Evolutionary conservation across 1,140 invertebrate genomes (phyloP).

Genomic region (Diachasmimorpha longicaudata): DNA sequence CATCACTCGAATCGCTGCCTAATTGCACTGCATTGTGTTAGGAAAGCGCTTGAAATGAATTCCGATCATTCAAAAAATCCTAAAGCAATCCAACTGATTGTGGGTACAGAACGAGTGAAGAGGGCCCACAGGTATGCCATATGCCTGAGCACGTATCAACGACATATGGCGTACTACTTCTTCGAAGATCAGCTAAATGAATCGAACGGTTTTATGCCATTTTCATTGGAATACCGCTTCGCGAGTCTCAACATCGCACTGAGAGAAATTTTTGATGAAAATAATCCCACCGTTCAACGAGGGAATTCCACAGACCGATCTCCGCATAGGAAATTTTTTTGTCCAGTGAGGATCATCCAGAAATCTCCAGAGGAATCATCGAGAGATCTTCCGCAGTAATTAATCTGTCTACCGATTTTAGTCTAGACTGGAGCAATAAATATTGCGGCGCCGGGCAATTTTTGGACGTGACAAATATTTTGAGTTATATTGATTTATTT

Average conservation of each 20-base stretch:
- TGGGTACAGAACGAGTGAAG: background rate
- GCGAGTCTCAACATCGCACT: background rate
- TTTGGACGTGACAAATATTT: no score
- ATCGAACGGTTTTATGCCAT: background rate
- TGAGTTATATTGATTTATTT: no score
- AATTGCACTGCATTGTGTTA: background rate
- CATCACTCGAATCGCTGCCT: background rate
- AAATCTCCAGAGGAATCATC: no score
- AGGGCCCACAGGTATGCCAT: background rate
- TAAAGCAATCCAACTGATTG: background rate
- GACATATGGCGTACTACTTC: conserved; percentile 6
- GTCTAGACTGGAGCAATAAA: no score
- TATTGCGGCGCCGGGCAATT: no score
- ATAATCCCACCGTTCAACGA: no score
- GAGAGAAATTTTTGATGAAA: no score
- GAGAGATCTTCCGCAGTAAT: no score
- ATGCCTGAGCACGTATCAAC: background rate
- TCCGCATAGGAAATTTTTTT: no score
- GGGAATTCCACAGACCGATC: no score
- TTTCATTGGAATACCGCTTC: conserved; percentile 1
- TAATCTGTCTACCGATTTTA: no score
- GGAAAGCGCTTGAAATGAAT: background rate
- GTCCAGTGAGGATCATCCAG: no score
- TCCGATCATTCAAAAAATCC: background rate
- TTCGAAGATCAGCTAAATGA: background rate